These are phyloP conservation scores for Enteromius treurensis DNA, from an alignment of 2,797 vertebrate species.

Conservation along the genomic window DNA sequence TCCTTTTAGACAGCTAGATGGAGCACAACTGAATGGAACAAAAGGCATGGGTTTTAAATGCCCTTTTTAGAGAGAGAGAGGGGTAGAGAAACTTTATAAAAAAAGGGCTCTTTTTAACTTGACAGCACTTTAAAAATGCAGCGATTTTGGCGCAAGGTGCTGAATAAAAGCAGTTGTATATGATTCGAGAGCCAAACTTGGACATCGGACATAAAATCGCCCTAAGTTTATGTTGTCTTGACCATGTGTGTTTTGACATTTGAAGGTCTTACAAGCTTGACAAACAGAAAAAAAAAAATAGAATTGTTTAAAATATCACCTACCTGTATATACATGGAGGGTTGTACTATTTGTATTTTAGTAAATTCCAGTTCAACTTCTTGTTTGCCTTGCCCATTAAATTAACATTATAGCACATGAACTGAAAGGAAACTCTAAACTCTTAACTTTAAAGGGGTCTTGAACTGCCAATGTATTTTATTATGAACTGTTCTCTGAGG, in stretches of 20 bases:
- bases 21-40: slow-evolving; percentile 1
- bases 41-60: not conserved
- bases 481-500: too few species aligned
- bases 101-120: not conserved
- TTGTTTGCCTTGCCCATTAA: not conserved
- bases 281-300: not conserved
- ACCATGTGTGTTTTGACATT: not conserved
- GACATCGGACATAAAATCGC: not conserved
- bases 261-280: not conserved
- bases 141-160: not conserved
- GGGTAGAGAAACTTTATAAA: not conserved
- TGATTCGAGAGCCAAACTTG: not conserved
- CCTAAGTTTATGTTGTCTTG: not conserved
- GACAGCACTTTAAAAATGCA: slow-evolving; percentile 7
- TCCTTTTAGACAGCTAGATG: slow-evolving; percentile 26
- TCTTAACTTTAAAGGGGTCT: not conserved
- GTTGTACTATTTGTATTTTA: slow-evolving; percentile 5
- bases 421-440: not conserved
- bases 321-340: too few species aligned
- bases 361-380: not conserved
- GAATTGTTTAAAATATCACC: not conserved
- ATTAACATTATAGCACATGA: not conserved
- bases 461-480: not conserved
- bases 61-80: not conserved
- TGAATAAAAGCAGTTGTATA: not conserved